Evolutionary conservation across 1,140 invertebrate species (phyloP), one percentile per base, ranked within the genome.

Genomic region (Aphidius gifuensis): DNA sequence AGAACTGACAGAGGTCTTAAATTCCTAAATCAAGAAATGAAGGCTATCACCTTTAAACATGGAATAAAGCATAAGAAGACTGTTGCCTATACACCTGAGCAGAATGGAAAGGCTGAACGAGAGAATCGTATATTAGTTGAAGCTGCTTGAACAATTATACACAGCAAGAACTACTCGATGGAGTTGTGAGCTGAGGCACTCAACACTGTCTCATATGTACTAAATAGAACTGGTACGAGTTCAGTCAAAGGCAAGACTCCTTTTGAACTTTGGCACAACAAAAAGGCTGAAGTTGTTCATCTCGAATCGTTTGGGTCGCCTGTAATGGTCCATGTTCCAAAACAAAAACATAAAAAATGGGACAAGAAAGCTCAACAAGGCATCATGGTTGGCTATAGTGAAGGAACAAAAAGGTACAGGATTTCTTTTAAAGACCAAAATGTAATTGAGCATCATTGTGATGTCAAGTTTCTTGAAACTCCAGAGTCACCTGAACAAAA

Each of bases 91-190:
- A 80, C 75, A 5, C 78, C 82, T 0, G 64, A 85, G 67, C 75
- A 83, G 63, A 85, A 85, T 68, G 80, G 81, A 6, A 66, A 67
- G 38, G 71, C 74, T n/a, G 83, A 83, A 63, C 61, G 72, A 50
- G 74, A 78, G 62, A 82, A 73, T 42, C 58, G 79, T 62, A 81
- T 72, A 7, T 11, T 81, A 43, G 72, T 81, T 11, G 81, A 84
- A 71, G 70, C 71, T 42, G 80, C 78, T 38, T 66, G 74, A 64
- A 74, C 74, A 11, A 70, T 76, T 67, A 42, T 80, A n/a, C 50
- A 56, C 62, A n/a, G n/a, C n/a, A n/a, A n/a, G n/a, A n/a, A n/a
- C n/a, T n/a, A n/a, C n/a, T n/a, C n/a, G n/a, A n/a, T 74, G 61
- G 66, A 55, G 43, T 64, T 76, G 48, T 82, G 75, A 74, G 78